Evolutionary conservation across 2,888 invertebrate species (phyloP), one percentile per base, ranked within the genome.

Genomic region (Parnassius apollo): DNA sequence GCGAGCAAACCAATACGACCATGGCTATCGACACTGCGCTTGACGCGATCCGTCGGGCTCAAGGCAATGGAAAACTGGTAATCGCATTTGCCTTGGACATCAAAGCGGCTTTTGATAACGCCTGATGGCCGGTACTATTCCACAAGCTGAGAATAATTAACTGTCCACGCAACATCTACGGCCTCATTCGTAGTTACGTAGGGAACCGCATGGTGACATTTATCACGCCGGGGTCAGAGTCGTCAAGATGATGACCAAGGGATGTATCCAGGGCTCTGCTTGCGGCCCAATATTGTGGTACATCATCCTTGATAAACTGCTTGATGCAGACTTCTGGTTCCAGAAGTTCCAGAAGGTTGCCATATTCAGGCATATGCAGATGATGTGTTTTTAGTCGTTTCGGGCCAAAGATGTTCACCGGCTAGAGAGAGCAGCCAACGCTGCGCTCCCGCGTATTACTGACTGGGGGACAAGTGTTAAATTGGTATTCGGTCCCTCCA

Each of bases 41-140:
- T 0, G 13, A 59, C 0, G 9, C 35, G 0, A 61, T 71, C 1
- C 53, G 50, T 2, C 9, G 8, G 0, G 59, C 56, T 2, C 67
- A 65, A 46, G 2, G 2, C 0, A 9, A 50, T 0, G 22, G 48
- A 9, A 25, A 65, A 8, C 65, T 48, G 1, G 63, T 62, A 2
- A 9, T 68, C 2, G 68, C 63, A 0, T 53, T 70, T 1, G 67
- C 68, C 1, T 61, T 68, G 0, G 66, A 68, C 48, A 65, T 66
- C 18, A 18, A 18, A 18, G 18, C 18, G 18, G 18, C 18, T 18
- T 18, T 18, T 18, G 18, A 18, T 1, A 18, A 18, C 18, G 18
- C 18, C 18, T 18, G 18, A 18, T 18, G 18, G 18, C 18, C 18
- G 18, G 18, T 1, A 18, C 18, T 18, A 18, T 18, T 18, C 18